Evolutionary conservation across 2,113 vertebrate species (phyloP), one percentile per base, ranked within the genome.

Genomic region (Anser cygnoides): DNA sequence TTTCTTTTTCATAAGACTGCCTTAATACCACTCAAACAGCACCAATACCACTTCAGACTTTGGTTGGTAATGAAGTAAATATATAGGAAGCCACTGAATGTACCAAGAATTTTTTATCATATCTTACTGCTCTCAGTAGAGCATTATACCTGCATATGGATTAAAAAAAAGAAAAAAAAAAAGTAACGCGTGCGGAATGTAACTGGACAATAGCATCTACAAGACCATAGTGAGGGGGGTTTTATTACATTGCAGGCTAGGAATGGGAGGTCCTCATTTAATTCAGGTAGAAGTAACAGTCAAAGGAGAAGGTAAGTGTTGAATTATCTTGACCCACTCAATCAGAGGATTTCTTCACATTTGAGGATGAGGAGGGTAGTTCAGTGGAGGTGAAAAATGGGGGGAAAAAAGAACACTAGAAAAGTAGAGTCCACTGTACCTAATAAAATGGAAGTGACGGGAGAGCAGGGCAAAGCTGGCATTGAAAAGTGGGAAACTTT

Each of bases 191-290:
- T 43, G 33, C 39, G 58, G 43, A 72, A 65, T 15, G 35, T 65
- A 65, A 57, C 57, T n/a, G 61, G n/a, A 39, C 35, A 46, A 68
- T 49, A 67, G 6, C 6, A 81, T 31, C 65, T 44, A 22, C 46
- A 23, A 67, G 22, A 39, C 0, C 3, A 1, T 8, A n/a, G 29
- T 2, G 13, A 78, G n/a, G 31, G 8, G 3, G 8, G 3, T 63
- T 50, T 41, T 29, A 78, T 13, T 54, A 39, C 6, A 28, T 10
- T 31, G 81, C 41, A 87, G 52, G n/a, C 41, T 59, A 52, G 76
- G 23, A 39, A 37, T 37, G 28, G 25, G 55, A 86, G 77, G 41
- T 37, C 20, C 25, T 67, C 62, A 9, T 18, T 89, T 59, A 61
- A 9, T 84, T 74, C n/a, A 77, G 19, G 25, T 21, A 55, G n/a